Base-by-base conservation (phyloP, 2,113 vertebrate species). In the Nanorana parkeri region DNA sequence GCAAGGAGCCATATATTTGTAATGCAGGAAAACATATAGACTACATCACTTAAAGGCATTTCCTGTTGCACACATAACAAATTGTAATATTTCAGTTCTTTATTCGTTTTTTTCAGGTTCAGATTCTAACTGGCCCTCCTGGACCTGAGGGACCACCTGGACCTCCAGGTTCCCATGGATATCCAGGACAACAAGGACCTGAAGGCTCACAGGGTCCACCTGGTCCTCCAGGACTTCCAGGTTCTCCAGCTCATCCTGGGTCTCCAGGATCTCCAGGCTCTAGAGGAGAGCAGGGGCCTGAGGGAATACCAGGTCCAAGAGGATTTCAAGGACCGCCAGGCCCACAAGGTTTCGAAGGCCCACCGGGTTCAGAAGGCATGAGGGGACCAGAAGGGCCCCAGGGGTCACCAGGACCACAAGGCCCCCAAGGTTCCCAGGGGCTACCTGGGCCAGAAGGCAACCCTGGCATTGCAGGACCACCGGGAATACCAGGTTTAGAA, bases 361-460 rank as follows among this genome's bases (percentile, higher is more conserved):
- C 83, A 0, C 0, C 85, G 11, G 88, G 87, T 60, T 74, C 81
- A 19, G 20, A 47, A 0, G 83, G 87, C 0, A 52, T 67, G 28
- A 84, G 85, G 61, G 88, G 85, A 47, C 82, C 73, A 80, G 85
- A 88, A 21, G 89, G 87, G n/a, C 84, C 80, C 19, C 85, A 76
- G 61, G 89, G 86, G 24, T 85, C 89, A 63, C 72, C 79, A 0
- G 87, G 87, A 55, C 85, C 85, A 63, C 72, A 85, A 0, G 87
- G 89, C 32, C 13, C 28, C 15, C 28, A 19, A n/a, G 78, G 58
- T 26, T 36, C 17, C 2, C 64, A 61, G 19, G 71, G 83, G 11
- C 64, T 24, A 29, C 41, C 19, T n/a, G 69, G 32, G 5, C 16
- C 0, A 0, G 10, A 23, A 41, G 20, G 67, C 1, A 73, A 23